Base-by-base conservation (phyloP, 2,113 vertebrate species). In the Pantherophis guttatus region DNA sequence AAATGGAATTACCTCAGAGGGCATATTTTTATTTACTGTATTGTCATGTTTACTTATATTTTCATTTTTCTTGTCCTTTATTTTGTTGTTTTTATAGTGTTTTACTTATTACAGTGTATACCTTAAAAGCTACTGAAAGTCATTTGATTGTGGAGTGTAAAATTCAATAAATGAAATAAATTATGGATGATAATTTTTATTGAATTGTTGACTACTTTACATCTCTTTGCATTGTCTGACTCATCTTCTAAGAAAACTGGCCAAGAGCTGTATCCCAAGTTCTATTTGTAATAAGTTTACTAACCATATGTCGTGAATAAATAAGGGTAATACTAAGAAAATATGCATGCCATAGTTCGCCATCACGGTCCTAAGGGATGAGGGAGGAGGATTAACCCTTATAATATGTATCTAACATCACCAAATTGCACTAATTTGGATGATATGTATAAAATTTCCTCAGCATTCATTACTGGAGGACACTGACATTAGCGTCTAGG, bases 261-360 rank as follows among this genome's bases (percentile, higher is more conserved):
- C 53, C 70, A 90, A 90, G 26, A 93, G 9, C 0, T 65, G 17
- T 65, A 86, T 54, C 29, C 52, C 53, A 65, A 58, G 87, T 91
- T 39, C 57, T 86, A 91, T 52, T 12, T 88, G 81, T 91, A 65
- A 29, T 91, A 92, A 8, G 29, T 88, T 59, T 7, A 8, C 88
- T 86, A 15, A 90, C 15, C 44, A 48, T 52, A 92, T 29, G 92
- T 44, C 88, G 65, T 88, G 92, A 93, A 91, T 92, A 86, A 59
- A 62, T 86, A 94, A 91, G 1, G 19, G 15, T 62, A 93, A 81
- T 19, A 10, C 13, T 24, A 92, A 24, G 48, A 87, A 94, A 89
- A 48, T 48, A 48, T 48, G 44, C 1, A 1, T 48, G 44, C 44
- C 4, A 48, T 48, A 48, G 44, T 48, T 48, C 44, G 3, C 44